These are phyloP conservation scores for Aythya fuligula DNA, from an alignment of 2,797 vertebrate species.

Conservation along the genomic window DNA sequence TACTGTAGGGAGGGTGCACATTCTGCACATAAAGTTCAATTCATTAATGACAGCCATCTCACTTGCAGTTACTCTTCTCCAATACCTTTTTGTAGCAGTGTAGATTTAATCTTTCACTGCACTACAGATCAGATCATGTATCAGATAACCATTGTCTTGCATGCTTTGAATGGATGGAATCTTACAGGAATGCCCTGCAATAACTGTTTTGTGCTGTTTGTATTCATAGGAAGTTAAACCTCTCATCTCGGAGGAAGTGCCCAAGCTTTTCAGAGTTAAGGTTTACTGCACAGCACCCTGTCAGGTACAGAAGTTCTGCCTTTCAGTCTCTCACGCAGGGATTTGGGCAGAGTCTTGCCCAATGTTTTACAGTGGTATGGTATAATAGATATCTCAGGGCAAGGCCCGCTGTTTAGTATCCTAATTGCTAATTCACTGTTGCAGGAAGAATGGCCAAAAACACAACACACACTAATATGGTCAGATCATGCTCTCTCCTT, in stretches of 20 bases:
- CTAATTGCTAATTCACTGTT: neutral
- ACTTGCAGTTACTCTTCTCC: neutral
- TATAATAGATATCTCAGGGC: neutral
- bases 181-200: neutral
- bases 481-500: too few species aligned
- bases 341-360: neutral
- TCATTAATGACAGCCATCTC: neutral
- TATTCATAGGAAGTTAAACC: neutral
- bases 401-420: accelerated
- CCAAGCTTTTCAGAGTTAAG: neutral
- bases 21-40: neutral
- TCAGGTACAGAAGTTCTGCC: neutral
- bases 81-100: neutral
- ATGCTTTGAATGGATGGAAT: neutral
- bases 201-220: neutral
- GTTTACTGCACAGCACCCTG: neutral
- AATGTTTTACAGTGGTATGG: neutral
- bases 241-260: neutral
- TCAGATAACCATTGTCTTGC: neutral
- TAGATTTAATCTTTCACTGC: neutral
- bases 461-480: too few species aligned
- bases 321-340: neutral
- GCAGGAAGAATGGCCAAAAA: too few species aligned
- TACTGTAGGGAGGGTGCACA: neutral
- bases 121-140: neutral